These are phyloP conservation scores for Drosophila differens DNA, from an alignment of 2,888 invertebrate genomes.

Conservation along the genomic window DNA sequence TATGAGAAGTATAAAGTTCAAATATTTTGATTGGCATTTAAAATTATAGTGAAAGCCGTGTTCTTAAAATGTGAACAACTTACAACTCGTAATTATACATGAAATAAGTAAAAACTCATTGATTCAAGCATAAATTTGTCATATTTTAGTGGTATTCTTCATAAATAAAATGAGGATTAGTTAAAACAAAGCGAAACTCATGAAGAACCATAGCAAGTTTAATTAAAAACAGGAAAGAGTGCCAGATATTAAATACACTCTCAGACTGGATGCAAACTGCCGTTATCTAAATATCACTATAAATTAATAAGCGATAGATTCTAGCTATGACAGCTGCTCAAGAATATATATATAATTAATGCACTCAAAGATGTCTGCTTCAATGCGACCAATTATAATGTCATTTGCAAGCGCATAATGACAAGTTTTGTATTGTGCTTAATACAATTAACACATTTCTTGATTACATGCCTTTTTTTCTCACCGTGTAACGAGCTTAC, in stretches of 20 bases:
- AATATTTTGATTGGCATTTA: too few relatives aligned
- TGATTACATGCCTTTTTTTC: neutral
- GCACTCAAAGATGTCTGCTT: neutral
- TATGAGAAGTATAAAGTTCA: neutral
- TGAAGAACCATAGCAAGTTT: too few relatives aligned
- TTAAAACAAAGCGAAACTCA: too few relatives aligned
- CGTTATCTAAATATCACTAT: too few relatives aligned
- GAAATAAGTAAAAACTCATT: neutral
- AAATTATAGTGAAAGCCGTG: too few relatives aligned
- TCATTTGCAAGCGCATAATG: neutral
- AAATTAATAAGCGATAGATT: too few relatives aligned
- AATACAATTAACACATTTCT: neutral
- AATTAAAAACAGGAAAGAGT: too few relatives aligned
- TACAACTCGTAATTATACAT: neutral
- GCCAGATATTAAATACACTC: too few relatives aligned
- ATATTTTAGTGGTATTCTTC: too few relatives aligned
- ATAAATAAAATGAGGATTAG: too few relatives aligned
- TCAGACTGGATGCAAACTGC: too few relatives aligned
- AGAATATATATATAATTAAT: neutral
- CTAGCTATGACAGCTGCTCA: neutral
- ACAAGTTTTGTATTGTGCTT: neutral
- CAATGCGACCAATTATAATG: neutral
- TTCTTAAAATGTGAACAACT: neutral
- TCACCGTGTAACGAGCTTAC: conserved; percentile 2
- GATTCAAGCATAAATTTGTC: neutral